Percentiles rank a stretch among this genome's conserved stretches.
phyloP scores from a whole-genome alignment of 1,140 invertebrate genomes.

The Brachionus rubens region DNA sequence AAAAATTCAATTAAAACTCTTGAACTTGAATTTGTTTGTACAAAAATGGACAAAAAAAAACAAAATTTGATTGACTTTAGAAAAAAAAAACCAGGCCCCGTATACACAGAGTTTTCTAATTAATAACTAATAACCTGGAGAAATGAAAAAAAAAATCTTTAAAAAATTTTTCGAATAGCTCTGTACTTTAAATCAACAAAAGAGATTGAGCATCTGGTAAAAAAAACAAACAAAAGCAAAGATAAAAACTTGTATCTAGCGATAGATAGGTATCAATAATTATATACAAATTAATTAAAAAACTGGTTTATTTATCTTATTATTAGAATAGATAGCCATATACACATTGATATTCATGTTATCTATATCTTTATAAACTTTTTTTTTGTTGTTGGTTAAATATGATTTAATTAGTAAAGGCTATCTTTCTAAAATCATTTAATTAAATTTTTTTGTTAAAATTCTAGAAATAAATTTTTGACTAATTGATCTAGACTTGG shows the following conservation, averaged over 20 bases:
- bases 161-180: constrained; percentile 33
- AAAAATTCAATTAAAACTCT: neutral
- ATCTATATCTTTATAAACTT: constrained; percentile 16
- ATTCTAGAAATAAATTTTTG: too few species aligned
- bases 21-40: too few species aligned
- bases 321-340: constrained; percentile 31
- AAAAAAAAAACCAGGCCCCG: too few species aligned
- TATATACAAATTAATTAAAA: constrained; percentile 43
- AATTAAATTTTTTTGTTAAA: constrained; percentile 1
- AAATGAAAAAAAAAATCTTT: too few species aligned
- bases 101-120: too few species aligned
- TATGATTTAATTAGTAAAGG: constrained; percentile 33
- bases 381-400: too few species aligned
- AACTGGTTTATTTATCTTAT: constrained; percentile 43
- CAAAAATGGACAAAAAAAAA: too few species aligned
- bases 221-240: neutral
- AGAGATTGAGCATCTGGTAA: constrained; percentile 14
- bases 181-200: constrained; percentile 23
- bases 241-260: neutral
- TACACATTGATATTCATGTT: neutral
- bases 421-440: neutral
- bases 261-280: constrained; percentile 37
- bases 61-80: too few species aligned
- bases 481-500: neutral
- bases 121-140: too few species aligned